Base-by-base conservation (phyloP, 1,140 invertebrate species). In the Stegodyphus dumicola region DNA sequence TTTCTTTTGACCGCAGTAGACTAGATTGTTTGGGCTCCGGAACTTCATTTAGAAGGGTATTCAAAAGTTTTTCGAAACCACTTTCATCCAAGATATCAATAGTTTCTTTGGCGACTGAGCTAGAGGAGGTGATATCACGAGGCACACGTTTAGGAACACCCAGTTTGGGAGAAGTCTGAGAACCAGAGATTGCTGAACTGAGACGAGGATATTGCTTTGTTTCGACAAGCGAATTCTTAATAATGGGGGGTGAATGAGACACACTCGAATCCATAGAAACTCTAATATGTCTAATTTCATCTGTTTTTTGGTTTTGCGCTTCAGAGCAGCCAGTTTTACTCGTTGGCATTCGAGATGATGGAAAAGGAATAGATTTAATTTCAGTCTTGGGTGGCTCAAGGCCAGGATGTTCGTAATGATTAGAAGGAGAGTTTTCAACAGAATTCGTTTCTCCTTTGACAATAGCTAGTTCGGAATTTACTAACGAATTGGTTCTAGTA, bases 241-340 rank as follows among this genome's bases (percentile, higher is more conserved):
- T 7, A 6, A 52, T 3, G 15, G 15, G 9, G 2, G 18, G n/a
- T 5, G 80, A 54, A 48, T 66, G 56, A 4, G 48, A 6, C 6
- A 13, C 7, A 10, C 54, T 54, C 4, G 84, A 52, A 78, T 86
- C 76, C 84, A 86, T 86, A n/a, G 84, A 86, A n/a, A 86, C 84
- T 15, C 84, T 15, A 53, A 86, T 78, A 7, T 86, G 84, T 0
- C 84, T 51, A 53, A 86, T 86, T 56, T 86, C 84, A n/a, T 86
- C 84, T 11, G 75, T 64, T n/a, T 64, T 64, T n/a, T 9, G 70
- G 18, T 71, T 67, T 60, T 60, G 9, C 56, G 33, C 33, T 33
- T 33, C 33, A 33, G 33, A 33, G 33, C 33, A 1, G 33, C 33
- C 33, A 33, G 33, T 33, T 33, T 33, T 1, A 33, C 33, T 33